Conservation (phyloP, 2,797 vertebrate species). For the Lagodon rhomboides region DNA sequence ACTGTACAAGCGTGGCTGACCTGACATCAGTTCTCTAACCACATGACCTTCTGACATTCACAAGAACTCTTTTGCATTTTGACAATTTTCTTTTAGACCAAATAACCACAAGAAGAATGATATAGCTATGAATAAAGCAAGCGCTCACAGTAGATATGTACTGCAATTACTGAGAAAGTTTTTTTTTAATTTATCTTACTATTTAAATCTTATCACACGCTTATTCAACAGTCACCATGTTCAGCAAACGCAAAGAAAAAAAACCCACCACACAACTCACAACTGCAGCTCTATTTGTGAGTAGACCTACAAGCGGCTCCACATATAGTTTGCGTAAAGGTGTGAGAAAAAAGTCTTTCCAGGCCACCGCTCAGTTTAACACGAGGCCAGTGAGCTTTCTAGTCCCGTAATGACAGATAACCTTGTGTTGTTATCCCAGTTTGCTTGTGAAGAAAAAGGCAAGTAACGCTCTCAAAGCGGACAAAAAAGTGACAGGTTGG, state of each 20-base stretch:
- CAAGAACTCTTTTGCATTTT: slow-evolving; percentile 46
- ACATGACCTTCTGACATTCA: slow-evolving; percentile 72
- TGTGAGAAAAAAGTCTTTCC: slow-evolving; percentile 29
- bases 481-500: slow-evolving; percentile 45
- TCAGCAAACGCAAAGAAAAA: slow-evolving; percentile 66
- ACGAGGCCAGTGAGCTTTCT: slow-evolving; percentile 7
- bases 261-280: slow-evolving; percentile 64
- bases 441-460: slow-evolving; percentile 41
- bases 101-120: slow-evolving; percentile 55
- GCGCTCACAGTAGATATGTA: slow-evolving; percentile 63
- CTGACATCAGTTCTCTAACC: slow-evolving; percentile 42
- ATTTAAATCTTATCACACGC: slow-evolving; percentile 54
- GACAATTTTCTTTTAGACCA: slow-evolving; percentile 45
- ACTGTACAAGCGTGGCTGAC: slow-evolving; percentile 69
- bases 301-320: slow-evolving; percentile 48
- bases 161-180: slow-evolving; percentile 44
- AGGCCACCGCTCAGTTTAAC: slow-evolving; percentile 29
- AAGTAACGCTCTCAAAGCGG: slow-evolving; percentile 42
- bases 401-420: slow-evolving; percentile 17
- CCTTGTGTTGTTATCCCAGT: slow-evolving; percentile 1
- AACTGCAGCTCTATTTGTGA: slow-evolving; percentile 45
- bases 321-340: slow-evolving; percentile 36
- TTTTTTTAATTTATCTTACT: slow-evolving; percentile 29
- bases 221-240: slow-evolving; percentile 62
- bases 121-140: slow-evolving; percentile 62